Conservation (phyloP, 2,888 invertebrate genomes). For the Timema podura region DNA sequence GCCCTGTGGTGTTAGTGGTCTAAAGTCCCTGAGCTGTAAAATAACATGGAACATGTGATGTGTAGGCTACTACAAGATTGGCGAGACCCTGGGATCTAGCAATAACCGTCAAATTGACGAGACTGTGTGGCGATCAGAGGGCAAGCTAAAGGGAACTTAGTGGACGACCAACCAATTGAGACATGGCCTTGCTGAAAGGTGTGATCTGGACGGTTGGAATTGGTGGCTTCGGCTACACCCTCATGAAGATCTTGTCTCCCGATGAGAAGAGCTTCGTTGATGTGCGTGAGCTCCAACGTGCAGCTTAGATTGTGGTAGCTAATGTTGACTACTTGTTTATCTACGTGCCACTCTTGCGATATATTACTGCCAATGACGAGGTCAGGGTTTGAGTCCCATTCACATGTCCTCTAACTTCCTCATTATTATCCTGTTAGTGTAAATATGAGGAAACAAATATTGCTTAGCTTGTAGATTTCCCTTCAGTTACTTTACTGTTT, state of each 20-base stretch:
- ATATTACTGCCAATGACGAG: too few species aligned
- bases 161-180: slow-evolving; percentile 30
- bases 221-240: slow-evolving; percentile 57
- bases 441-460: too few species aligned
- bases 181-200: slow-evolving; percentile 23
- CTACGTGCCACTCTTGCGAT: too few species aligned
- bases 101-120: slow-evolving; percentile 46
- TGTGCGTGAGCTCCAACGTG: slow-evolving; percentile 35
- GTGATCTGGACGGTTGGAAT: slow-evolving; percentile 55
- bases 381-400: too few species aligned
- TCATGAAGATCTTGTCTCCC: slow-evolving; percentile 54
- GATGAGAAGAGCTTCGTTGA: slow-evolving; percentile 45
- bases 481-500: too few species aligned
- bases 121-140: slow-evolving; percentile 54
- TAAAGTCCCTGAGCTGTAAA: background rate
- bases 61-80: slow-evolving; percentile 59
- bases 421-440: too few species aligned
- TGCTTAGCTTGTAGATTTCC: too few species aligned
- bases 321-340: background rate
- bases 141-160: slow-evolving; percentile 45
- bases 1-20: background rate
- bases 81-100: slow-evolving; percentile 54
- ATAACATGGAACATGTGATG: background rate
- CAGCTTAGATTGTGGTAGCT: background rate
- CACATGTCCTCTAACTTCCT: too few species aligned